phyloP scores from a whole-genome alignment of 2,113 vertebrate genomes.

The Zapornia atra region DNA sequence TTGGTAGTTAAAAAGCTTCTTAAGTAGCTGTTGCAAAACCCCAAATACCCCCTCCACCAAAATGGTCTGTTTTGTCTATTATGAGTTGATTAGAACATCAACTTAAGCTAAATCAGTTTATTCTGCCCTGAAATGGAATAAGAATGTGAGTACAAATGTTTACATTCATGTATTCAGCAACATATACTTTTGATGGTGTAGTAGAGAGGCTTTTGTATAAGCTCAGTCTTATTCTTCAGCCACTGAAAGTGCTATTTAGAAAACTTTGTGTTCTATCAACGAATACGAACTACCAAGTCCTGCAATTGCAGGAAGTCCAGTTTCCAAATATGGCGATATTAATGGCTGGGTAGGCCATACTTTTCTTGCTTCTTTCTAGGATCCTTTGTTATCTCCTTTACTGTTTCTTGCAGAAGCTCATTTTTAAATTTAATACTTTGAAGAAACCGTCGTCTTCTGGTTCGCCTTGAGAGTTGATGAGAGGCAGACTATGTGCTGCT shows the following conservation, averaged over 20 bases:
- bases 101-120: neutral
- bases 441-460: neutral
- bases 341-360: neutral
- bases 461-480: conserved; percentile 14
- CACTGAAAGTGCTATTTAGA: neutral
- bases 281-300: neutral
- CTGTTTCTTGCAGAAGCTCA: neutral
- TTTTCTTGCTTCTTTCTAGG: neutral
- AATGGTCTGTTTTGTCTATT: neutral
- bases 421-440: neutral
- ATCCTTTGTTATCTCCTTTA: neutral
- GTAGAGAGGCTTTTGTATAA: neutral
- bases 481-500: neutral
- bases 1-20: neutral
- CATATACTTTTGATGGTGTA: neutral
- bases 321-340: neutral
- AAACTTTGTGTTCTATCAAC: neutral
- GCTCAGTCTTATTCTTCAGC: neutral
- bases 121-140: neutral
- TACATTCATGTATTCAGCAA: neutral
- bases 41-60: too few relatives aligned
- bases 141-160: neutral
- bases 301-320: neutral
- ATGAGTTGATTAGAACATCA: neutral
- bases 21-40: neutral